A percentile compares a stretch with the other conserved stretches of the same genome.
These are phyloP conservation scores for Apoderus coryli DNA, from an alignment of 2,888 invertebrate genomes.

Conservation along the genomic window DNA sequence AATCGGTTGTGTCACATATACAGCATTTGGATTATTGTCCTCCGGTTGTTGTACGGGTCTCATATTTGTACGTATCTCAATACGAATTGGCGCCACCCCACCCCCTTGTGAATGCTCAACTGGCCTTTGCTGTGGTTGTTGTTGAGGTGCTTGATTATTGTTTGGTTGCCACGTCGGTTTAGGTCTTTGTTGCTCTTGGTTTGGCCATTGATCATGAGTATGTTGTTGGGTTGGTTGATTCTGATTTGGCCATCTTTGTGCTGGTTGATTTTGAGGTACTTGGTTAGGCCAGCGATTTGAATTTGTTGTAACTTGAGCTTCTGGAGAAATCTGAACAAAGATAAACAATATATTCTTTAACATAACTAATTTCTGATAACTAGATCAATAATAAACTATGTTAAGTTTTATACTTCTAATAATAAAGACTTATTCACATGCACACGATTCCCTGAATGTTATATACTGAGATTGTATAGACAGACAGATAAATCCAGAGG, in stretches of 20 bases:
- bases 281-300: too few relatives aligned
- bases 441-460: too few relatives aligned
- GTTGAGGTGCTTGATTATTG: slow-evolving; percentile 16
- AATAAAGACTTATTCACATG: too few relatives aligned
- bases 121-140: slow-evolving; percentile 15
- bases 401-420: too few relatives aligned
- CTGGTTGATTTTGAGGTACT: slow-evolving; percentile 12
- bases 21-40: slow-evolving; percentile 24
- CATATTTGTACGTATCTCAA: slow-evolving; percentile 18
- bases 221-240: slow-evolving; percentile 11
- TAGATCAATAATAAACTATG: too few relatives aligned
- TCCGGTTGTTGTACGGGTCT: slow-evolving; percentile 19
- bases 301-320: too few relatives aligned
- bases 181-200: slow-evolving; percentile 1
- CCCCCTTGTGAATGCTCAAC: not conserved
- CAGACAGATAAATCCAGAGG: too few relatives aligned
- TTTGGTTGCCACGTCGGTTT: slow-evolving; percentile 10
- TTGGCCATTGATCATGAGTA: too few relatives aligned
- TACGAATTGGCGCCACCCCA: slow-evolving; percentile 9
- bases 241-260: slow-evolving; percentile 17
- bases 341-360: too few relatives aligned
- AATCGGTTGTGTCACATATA: slow-evolving; percentile 27
- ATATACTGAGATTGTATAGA: too few relatives aligned
- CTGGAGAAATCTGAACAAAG: too few relatives aligned
- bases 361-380: too few relatives aligned